phyloP scores from a whole-genome alignment of 2,113 vertebrate species.

The Dermatemys mawii region DNA sequence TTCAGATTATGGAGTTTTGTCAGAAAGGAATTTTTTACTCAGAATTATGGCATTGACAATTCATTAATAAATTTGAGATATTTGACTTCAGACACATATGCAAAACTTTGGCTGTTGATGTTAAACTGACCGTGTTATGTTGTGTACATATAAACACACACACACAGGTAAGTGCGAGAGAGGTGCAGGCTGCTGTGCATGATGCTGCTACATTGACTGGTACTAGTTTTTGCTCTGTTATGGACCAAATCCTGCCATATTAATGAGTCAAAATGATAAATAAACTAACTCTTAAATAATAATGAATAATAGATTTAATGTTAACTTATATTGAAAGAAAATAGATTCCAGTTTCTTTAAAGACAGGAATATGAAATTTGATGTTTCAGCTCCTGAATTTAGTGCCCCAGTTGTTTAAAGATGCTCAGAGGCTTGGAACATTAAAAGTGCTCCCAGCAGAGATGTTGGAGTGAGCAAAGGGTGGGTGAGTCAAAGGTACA shows the following conservation, averaged over 20 bases:
- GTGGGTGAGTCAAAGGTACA: neutral
- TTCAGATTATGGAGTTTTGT: neutral
- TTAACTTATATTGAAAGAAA: neutral
- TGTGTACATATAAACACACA: neutral
- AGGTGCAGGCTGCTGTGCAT: neutral
- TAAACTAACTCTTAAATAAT: neutral
- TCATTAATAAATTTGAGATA: neutral
- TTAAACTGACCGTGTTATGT: neutral
- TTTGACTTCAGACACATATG: neutral
- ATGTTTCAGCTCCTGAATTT: neutral
- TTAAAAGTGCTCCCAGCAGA: neutral
- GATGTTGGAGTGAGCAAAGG: accelerated
- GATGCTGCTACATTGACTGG: neutral
- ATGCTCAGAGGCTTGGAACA: neutral
- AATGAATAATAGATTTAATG: neutral
- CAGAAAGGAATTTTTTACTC: neutral
- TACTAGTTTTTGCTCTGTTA: neutral
- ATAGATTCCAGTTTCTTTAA: accelerated
- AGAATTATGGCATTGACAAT: neutral
- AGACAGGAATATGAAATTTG: neutral
- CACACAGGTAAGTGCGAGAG: neutral
- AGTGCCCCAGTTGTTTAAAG: neutral
- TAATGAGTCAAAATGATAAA: neutral
- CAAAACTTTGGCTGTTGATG: neutral
- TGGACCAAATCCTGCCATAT: neutral